Evolutionary conservation across 2,797 vertebrate species (phyloP).

Genomic region (Enteromius anoplus): DNA sequence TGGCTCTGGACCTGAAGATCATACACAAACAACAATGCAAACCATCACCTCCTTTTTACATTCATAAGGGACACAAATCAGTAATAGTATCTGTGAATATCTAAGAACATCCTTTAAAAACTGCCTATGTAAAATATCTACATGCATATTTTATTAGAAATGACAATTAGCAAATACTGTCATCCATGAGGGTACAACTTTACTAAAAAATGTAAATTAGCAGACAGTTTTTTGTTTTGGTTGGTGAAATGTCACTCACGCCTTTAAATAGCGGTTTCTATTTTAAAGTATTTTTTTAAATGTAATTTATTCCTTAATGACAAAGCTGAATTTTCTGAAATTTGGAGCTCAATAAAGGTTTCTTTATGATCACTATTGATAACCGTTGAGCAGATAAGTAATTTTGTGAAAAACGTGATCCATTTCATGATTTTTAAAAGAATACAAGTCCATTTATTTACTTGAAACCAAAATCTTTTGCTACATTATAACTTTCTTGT

Average conservation of each 20-base stretch:
- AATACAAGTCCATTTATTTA: background rate
- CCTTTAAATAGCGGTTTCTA: background rate
- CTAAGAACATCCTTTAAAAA: background rate
- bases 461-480: background rate
- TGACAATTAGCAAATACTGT: background rate
- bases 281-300: background rate
- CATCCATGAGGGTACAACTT: no score
- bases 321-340: background rate
- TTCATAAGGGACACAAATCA: background rate
- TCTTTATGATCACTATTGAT: background rate
- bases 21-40: background rate
- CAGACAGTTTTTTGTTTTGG: no score
- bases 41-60: background rate
- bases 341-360: background rate
- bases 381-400: background rate
- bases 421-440: background rate
- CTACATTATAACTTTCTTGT: background rate
- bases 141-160: background rate
- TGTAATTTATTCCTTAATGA: background rate
- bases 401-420: background rate
- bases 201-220: no score
- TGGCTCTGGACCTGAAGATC: conserved; percentile 40
- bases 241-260: no score
- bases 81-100: background rate
- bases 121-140: background rate